These are phyloP conservation scores for Watsonalla cultraria DNA, from an alignment of 2,888 invertebrate species.

Conservation along the genomic window DNA sequence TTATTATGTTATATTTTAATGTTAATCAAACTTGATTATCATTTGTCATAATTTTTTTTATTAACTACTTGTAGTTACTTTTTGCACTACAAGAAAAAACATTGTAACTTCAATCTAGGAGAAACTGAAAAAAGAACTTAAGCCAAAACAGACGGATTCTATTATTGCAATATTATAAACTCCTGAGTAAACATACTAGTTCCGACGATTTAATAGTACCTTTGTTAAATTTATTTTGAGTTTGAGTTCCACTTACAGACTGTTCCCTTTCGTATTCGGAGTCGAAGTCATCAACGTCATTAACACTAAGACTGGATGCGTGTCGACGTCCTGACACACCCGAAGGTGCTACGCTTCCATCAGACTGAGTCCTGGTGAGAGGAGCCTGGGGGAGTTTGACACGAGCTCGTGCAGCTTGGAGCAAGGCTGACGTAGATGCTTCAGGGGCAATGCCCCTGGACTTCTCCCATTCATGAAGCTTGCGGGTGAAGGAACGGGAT, in stretches of 20 bases:
- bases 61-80: too few species aligned
- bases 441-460: slow-evolving; percentile 92
- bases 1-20: too few species aligned
- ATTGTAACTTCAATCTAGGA: too few species aligned
- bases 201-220: too few species aligned
- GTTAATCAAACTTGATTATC: too few species aligned
- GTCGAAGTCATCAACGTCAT: slow-evolving; percentile 83
- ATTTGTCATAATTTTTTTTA: too few species aligned
- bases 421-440: slow-evolving; percentile 88
- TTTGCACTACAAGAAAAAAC: too few species aligned
- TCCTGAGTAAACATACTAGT: too few species aligned
- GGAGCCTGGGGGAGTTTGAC: slow-evolving; percentile 48
- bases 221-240: too few species aligned
- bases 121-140: too few species aligned
- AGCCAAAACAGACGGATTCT: too few species aligned
- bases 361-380: slow-evolving; percentile 86
- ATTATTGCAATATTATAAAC: too few species aligned
- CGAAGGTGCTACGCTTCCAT: slow-evolving; percentile 84
- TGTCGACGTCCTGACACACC: slow-evolving; percentile 81
- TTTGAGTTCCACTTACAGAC: slow-evolving; percentile 37
- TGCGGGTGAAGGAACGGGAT: slow-evolving; percentile 92
- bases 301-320: slow-evolving; percentile 85
- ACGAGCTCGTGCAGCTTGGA: slow-evolving; percentile 72
- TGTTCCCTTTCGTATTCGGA: slow-evolving; percentile 76
- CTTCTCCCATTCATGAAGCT: slow-evolving; percentile 95